phyloP scores from a whole-genome alignment of 2,797 vertebrate species.

The Lepus townsendii region DNA sequence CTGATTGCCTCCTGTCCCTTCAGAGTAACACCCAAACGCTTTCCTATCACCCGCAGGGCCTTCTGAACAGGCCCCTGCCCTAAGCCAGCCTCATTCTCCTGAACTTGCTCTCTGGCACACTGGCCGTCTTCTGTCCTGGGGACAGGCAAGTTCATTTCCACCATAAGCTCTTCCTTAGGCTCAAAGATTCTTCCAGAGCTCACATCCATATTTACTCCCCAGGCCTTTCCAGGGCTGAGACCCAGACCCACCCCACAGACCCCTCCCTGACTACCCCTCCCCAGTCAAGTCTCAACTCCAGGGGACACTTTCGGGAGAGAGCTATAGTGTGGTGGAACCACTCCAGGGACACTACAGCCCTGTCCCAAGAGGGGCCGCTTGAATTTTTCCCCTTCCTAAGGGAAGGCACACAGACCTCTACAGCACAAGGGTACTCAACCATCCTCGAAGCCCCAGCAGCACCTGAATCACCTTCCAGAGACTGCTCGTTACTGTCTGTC shows the following conservation, averaged over 20 bases:
- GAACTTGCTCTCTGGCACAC: background rate
- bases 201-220: background rate
- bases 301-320: no score
- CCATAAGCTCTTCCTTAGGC: background rate
- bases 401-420: background rate
- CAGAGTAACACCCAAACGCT: background rate
- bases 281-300: background rate
- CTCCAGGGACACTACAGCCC: no score
- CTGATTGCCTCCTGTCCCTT: background rate
- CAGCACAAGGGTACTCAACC: background rate
- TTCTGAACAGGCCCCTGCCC: background rate
- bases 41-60: background rate
- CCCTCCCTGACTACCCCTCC: background rate
- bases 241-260: background rate
- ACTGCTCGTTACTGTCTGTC: background rate
- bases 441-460: no score
- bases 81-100: no score
- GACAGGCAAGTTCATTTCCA: background rate
- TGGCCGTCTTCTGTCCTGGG: background rate
- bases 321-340: no score
- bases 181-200: conserved; percentile 1
- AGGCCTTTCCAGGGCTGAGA: background rate
- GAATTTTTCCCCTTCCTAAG: background rate
- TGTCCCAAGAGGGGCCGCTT: no score
- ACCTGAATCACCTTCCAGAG: background rate